Conservation (phyloP, 2,888 invertebrate species). For the Azorinus chamasolen region DNA sequence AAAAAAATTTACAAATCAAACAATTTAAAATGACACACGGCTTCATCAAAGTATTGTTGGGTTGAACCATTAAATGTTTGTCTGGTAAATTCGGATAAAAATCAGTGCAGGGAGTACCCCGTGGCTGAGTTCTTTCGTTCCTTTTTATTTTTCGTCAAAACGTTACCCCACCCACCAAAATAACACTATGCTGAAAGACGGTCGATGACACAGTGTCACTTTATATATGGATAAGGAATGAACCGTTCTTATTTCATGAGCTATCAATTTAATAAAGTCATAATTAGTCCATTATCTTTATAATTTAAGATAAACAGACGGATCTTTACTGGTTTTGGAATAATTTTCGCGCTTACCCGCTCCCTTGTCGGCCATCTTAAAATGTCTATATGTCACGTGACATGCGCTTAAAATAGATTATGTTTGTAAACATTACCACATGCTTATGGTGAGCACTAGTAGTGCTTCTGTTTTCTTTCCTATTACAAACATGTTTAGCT, state of each 20-base stretch:
- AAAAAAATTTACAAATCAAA: too few species aligned
- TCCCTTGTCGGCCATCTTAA: slow-evolving; percentile 75
- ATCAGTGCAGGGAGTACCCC: too few species aligned
- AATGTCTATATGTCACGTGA: slow-evolving; percentile 50
- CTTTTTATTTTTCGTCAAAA: too few species aligned
- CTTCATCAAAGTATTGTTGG: too few species aligned
- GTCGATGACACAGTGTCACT: not conserved
- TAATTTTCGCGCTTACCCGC: slow-evolving; percentile 71
- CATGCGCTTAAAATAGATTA: not conserved
- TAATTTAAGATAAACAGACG: not conserved
- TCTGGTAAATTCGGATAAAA: too few species aligned
- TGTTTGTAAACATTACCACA: too few species aligned
- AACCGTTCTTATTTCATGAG: not conserved
- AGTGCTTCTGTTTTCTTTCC: too few species aligned
- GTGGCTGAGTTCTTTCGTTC: too few species aligned
- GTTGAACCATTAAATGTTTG: too few species aligned
- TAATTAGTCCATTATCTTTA: not conserved
- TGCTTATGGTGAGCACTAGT: too few species aligned
- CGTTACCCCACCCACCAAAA: slow-evolving; percentile 14
- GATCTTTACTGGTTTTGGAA: not conserved
- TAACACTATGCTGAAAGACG: not conserved
- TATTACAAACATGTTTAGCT: too few species aligned
- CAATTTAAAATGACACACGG: too few species aligned
- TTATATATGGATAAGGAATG: not conserved
- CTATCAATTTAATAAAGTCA: not conserved